Conservation (phyloP, 2,888 invertebrate genomes). For the Phlogophora meticulosa region DNA sequence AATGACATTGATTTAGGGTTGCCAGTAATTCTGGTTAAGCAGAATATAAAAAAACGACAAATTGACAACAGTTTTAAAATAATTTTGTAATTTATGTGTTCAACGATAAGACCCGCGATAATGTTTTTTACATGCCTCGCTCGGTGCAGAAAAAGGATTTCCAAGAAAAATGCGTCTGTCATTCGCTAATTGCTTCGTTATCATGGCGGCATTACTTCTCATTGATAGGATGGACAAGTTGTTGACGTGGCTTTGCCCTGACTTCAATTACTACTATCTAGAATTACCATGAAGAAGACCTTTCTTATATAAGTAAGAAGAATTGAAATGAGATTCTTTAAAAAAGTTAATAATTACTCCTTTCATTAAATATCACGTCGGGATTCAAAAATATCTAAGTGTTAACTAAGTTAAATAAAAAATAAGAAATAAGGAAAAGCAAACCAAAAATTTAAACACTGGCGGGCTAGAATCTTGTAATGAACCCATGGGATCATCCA, state of each 20-base stretch:
- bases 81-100: slow-evolving; percentile 49
- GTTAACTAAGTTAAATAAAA: too few species aligned
- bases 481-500: too few species aligned
- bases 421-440: too few species aligned
- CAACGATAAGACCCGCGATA: slow-evolving; percentile 45
- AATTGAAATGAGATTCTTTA: too few species aligned
- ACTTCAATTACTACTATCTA: slow-evolving; percentile 28
- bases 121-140: slow-evolving; percentile 30
- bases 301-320: background rate
- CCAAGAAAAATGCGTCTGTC: slow-evolving; percentile 46
- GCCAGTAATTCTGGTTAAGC: slow-evolving; percentile 14
- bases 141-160: slow-evolving; percentile 33
- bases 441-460: too few species aligned
- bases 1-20: slow-evolving; percentile 32
- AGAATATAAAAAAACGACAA: slow-evolving; percentile 13
- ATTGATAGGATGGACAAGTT: slow-evolving; percentile 27
- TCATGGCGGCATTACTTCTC: slow-evolving; percentile 37
- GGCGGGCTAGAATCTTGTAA: too few species aligned
- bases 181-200: slow-evolving; percentile 53
- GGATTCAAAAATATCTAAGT: too few species aligned
- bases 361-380: too few species aligned
- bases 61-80: slow-evolving; percentile 28
- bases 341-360: too few species aligned
- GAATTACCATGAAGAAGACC: slow-evolving; percentile 11
- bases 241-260: slow-evolving; percentile 15